Conservation (phyloP, 2,888 invertebrate genomes). For the Pristionchus exspectatus region DNA sequence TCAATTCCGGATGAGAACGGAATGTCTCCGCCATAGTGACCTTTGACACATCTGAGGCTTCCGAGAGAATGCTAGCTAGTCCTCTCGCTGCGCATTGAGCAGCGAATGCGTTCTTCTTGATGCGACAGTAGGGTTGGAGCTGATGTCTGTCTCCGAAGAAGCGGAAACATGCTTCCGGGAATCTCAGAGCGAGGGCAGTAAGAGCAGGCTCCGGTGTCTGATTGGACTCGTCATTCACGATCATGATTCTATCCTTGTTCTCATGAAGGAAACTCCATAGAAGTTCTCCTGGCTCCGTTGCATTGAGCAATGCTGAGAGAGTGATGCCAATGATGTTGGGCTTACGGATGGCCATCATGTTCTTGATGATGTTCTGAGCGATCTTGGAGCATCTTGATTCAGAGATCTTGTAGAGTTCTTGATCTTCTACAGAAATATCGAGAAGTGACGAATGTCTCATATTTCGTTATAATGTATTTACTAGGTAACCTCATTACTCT, state of each 20-base stretch:
- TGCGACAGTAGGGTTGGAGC: background rate
- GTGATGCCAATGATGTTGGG: background rate
- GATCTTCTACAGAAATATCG: too few species aligned
- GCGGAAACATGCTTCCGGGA: background rate
- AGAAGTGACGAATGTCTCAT: too few species aligned
- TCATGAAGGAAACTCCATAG: background rate
- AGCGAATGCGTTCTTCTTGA: background rate
- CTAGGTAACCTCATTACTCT: too few species aligned
- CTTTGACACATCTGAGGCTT: background rate
- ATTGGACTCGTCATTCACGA: background rate
- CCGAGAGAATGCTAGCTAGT: background rate
- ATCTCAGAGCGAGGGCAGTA: background rate
- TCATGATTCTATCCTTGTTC: background rate
- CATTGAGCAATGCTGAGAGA: background rate
- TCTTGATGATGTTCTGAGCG: too few species aligned
- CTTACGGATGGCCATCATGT: too few species aligned
- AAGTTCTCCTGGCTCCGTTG: background rate
- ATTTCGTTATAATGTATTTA: too few species aligned
- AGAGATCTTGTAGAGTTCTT: too few species aligned
- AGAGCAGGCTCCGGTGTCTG: conserved; percentile 11
- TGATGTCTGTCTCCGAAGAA: conserved; percentile 31
- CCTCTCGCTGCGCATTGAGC: background rate
- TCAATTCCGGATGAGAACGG: background rate
- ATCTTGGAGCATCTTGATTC: too few species aligned
- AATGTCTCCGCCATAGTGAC: background rate